These are phyloP conservation scores for Anadara kagoshimensis DNA, from an alignment of 1,140 invertebrate species.

Conservation along the genomic window DNA sequence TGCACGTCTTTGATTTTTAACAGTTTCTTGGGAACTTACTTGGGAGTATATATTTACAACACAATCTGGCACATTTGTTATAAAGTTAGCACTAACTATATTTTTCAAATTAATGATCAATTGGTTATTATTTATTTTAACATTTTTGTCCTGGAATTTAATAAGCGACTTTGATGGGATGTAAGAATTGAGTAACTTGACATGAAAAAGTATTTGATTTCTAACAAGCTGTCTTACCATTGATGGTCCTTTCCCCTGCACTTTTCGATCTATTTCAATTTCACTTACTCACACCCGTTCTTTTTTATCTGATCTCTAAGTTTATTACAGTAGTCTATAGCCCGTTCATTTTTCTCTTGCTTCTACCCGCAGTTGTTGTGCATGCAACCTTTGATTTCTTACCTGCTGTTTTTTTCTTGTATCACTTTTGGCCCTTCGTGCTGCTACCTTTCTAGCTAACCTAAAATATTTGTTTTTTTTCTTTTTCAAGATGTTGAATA, in stretches of 20 bases:
- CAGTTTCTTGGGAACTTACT: not conserved
- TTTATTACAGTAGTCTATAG: not conserved
- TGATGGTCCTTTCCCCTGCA: too few relatives aligned
- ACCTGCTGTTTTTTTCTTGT: not conserved
- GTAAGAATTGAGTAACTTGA: not conserved
- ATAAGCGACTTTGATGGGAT: not conserved
- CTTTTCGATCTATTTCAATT: not conserved
- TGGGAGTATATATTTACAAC: not conserved
- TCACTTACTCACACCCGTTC: not conserved
- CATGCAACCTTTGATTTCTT: not conserved
- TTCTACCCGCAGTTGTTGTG: not conserved
- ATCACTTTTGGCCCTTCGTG: not conserved
- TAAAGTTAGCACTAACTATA: not conserved
- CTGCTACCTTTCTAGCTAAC: not conserved
- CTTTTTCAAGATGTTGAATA: not conserved
- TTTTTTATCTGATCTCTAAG: not conserved
- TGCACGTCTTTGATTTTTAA: not conserved
- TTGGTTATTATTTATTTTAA: not conserved
- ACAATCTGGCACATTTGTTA: not conserved
- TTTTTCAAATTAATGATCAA: not conserved
- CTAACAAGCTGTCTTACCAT: not conserved
- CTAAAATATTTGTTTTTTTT: not conserved
- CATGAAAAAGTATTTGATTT: slow-evolving; percentile 4
- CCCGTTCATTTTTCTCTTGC: not conserved
- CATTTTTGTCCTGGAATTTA: not conserved